A percentile compares a stretch with the other conserved stretches of the same genome.
Evolutionary conservation across 2,113 vertebrate genomes (phyloP).

Genomic region (Varanus salvator): DNA sequence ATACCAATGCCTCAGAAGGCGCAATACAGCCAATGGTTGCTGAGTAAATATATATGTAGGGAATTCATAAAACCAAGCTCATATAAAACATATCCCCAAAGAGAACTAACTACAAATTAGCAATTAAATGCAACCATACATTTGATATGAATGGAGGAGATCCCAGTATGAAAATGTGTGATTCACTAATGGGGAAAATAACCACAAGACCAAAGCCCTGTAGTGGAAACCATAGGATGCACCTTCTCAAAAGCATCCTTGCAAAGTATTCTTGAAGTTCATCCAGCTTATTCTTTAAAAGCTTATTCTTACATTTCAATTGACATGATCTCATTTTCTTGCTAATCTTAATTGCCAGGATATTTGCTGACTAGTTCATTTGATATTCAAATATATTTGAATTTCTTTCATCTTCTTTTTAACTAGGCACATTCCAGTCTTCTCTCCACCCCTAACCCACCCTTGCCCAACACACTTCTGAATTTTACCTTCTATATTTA

Average conservation of each 20-base stretch:
- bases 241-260: neutral
- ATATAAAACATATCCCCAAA: neutral
- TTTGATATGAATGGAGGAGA: conserved; percentile 21
- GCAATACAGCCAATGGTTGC: conserved; percentile 24
- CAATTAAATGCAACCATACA: neutral
- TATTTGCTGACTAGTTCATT: neutral
- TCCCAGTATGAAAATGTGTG: neutral
- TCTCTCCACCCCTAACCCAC: too few relatives aligned
- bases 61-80: conserved; percentile 8
- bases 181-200: neutral
- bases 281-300: neutral
- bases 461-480: neutral
- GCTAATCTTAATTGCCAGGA: neutral
- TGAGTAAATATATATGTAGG: neutral
- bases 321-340: neutral
- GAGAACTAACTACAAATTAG: conserved; percentile 1
- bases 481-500: neutral
- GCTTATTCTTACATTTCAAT: neutral
- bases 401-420: neutral
- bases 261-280: neutral
- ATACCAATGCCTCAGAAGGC: conserved; percentile 22
- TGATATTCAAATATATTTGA: neutral
- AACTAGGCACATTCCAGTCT: neutral
- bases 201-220: neutral
- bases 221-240: neutral